Evolutionary conservation across 2,113 vertebrate genomes (phyloP).

Genomic region (Mystacornis crossleyi): DNA sequence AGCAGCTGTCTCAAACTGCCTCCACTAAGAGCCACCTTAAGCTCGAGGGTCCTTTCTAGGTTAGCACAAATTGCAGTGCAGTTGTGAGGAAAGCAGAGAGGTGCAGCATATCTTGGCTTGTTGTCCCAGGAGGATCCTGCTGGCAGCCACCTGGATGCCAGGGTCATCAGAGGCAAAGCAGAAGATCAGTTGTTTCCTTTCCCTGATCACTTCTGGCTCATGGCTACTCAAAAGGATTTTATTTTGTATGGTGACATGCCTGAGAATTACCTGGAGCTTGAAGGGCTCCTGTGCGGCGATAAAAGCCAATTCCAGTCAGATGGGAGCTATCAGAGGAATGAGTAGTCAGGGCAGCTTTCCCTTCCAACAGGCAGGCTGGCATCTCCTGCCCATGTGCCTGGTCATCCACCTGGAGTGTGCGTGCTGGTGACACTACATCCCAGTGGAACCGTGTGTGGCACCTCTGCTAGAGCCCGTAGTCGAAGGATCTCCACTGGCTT

Average conservation of each 20-base stretch:
- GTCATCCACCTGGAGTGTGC: background rate
- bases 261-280: background rate
- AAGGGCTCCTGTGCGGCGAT: background rate
- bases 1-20: background rate
- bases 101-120: background rate
- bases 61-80: background rate
- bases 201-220: background rate
- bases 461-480: background rate
- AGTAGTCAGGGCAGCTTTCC: background rate
- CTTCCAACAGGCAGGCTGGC: background rate
- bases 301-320: background rate
- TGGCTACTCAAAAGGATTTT: background rate
- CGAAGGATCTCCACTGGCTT: background rate
- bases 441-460: accelerated
- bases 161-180: background rate
- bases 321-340: background rate
- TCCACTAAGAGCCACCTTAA: conserved; percentile 3
- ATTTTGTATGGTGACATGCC: background rate
- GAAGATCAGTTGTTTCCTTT: background rate
- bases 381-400: accelerated
- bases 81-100: background rate
- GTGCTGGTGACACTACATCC: background rate
- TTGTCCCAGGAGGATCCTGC: background rate
- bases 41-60: background rate
- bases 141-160: background rate